Conservation (phyloP, 53 echinoderm and acorn worm genomes). For the Astropecten irregularis region DNA sequence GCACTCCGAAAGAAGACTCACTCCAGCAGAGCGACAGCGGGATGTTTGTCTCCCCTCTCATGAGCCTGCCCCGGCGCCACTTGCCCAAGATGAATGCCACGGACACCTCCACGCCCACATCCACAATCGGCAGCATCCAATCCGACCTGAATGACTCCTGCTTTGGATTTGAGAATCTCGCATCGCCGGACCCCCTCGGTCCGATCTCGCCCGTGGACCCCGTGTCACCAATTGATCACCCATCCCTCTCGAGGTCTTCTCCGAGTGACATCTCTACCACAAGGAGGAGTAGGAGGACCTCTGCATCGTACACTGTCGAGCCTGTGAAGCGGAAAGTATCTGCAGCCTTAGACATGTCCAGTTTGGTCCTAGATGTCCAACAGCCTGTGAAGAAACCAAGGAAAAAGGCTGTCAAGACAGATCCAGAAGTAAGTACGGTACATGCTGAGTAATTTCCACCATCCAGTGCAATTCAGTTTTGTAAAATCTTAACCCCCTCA, state of each 20-base stretch:
- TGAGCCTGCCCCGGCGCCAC: slow-evolving; percentile 1
- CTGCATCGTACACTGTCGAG: background rate
- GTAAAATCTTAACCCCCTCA: background rate
- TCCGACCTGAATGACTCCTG: slow-evolving; percentile 79
- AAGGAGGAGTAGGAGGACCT: background rate
- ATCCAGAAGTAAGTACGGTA: slow-evolving; percentile 9
- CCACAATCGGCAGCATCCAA: slow-evolving; percentile 30
- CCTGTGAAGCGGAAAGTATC: slow-evolving; percentile 43
- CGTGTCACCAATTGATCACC: slow-evolving; percentile 30
- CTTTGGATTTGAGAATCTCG: slow-evolving; percentile 87
- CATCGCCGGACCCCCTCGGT: slow-evolving; percentile 66
- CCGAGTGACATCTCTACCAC: background rate
- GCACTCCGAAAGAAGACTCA: background rate
- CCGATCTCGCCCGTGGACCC: slow-evolving; percentile 86
- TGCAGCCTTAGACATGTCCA: slow-evolving; percentile 15
- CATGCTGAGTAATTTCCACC: background rate
- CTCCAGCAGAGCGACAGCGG: slow-evolving; percentile 44
- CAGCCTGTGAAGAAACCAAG: slow-evolving; percentile 19
- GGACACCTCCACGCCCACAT: slow-evolving; percentile 90
- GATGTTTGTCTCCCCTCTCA: slow-evolving; percentile 52
- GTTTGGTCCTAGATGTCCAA: slow-evolving; percentile 5
- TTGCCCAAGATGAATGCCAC: slow-evolving; percentile 81
- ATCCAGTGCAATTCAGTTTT: too few species aligned
- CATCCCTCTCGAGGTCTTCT: slow-evolving; percentile 22
- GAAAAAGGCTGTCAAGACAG: slow-evolving; percentile 11